Evolutionary conservation across 2,797 vertebrate species (phyloP).

Genomic region (Sebastolobus altivelis): DNA sequence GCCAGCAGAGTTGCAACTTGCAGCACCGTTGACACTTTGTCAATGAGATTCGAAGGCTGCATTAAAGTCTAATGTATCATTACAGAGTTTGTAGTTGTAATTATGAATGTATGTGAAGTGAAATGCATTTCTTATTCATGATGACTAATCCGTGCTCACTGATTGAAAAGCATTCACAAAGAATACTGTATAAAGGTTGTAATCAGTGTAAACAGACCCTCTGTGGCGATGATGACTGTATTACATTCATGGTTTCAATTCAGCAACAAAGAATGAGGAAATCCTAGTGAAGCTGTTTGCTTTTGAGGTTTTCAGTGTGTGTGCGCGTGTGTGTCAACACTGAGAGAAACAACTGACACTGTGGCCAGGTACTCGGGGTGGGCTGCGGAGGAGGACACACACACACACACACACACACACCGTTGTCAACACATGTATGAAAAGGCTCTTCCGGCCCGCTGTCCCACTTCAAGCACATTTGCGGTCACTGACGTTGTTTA

Average conservation of each 20-base stretch:
- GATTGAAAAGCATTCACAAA: slow-evolving; percentile 15
- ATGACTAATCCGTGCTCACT: slow-evolving; percentile 1
- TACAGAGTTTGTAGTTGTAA: background rate
- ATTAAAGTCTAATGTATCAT: background rate
- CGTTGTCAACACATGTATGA: slow-evolving; percentile 78
- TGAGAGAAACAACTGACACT: slow-evolving; percentile 60
- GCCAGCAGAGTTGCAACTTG: background rate
- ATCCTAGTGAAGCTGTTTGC: slow-evolving; percentile 71
- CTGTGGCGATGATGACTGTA: slow-evolving; percentile 35
- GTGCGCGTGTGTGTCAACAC: slow-evolving; percentile 64
- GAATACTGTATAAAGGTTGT: slow-evolving; percentile 27
- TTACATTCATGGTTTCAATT: slow-evolving; percentile 58
- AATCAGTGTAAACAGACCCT: slow-evolving; percentile 44
- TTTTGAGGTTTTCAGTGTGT: slow-evolving; percentile 68
- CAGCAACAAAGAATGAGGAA: slow-evolving; percentile 67
- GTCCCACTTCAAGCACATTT: slow-evolving; percentile 83
- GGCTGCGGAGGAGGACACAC: slow-evolving; percentile 47
- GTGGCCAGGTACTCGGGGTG: slow-evolving; percentile 64
- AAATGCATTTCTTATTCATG: background rate
- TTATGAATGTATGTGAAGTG: background rate
- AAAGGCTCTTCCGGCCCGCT: slow-evolving; percentile 75
- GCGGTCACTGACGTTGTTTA: slow-evolving; percentile 82
- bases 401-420: slow-evolving; percentile 41
- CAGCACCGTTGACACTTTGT: background rate
- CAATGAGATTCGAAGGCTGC: background rate